phyloP scores from a whole-genome alignment of 1,140 invertebrate genomes.

The Cheumatopsyche charites region DNA sequence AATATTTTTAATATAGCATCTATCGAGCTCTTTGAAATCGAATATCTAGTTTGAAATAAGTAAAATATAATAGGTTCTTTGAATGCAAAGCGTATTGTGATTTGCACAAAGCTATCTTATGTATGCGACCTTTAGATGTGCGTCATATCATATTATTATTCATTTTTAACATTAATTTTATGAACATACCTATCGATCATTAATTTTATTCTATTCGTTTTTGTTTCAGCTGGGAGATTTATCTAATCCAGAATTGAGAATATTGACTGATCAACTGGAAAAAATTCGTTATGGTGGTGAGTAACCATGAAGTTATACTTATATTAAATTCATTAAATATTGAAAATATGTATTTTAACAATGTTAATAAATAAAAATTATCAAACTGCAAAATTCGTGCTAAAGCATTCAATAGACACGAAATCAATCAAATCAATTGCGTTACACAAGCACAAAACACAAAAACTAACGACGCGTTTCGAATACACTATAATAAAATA shows the following conservation, averaged over 20 bases:
- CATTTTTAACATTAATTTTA: too few relatives aligned
- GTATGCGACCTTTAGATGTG: too few relatives aligned
- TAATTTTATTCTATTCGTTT: slow-evolving; percentile 40
- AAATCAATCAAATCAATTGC: slow-evolving; percentile 1
- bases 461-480: neutral
- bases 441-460: neutral
- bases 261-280: slow-evolving; percentile 85
- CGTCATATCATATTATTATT: too few relatives aligned
- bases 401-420: too few relatives aligned
- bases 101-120: too few relatives aligned
- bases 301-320: slow-evolving; percentile 47
- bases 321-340: neutral
- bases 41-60: too few relatives aligned
- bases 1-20: neutral
- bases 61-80: too few relatives aligned
- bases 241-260: slow-evolving; percentile 83
- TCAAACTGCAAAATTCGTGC: neutral
- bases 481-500: slow-evolving; percentile 1
- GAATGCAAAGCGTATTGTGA: neutral
- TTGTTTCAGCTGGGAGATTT: slow-evolving; percentile 79
- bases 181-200: too few relatives aligned
- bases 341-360: too few relatives aligned
- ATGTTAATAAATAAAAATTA: slow-evolving; percentile 6
- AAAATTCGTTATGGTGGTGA: slow-evolving; percentile 87
- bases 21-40: neutral